phyloP scores from a whole-genome alignment of 2,113 vertebrate genomes.

The Cryptotis parvus region DNA sequence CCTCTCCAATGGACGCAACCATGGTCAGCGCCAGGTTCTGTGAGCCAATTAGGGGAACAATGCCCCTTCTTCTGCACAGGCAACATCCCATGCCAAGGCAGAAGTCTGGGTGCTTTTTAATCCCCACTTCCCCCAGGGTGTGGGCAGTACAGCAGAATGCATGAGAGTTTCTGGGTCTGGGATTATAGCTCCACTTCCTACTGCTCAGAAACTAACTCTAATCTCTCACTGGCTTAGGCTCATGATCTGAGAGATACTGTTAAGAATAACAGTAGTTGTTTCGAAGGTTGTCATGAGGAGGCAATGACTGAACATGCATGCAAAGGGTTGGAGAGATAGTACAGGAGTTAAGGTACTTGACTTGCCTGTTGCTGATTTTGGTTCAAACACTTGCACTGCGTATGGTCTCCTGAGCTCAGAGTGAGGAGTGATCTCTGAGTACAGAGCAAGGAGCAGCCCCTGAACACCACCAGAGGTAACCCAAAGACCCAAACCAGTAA shows the following conservation, averaged over 20 bases:
- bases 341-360: too few relatives aligned
- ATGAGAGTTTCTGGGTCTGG: background rate
- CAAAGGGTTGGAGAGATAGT: too few relatives aligned
- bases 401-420: too few relatives aligned
- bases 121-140: background rate
- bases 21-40: background rate
- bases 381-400: too few relatives aligned
- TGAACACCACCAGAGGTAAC: too few relatives aligned
- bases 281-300: background rate
- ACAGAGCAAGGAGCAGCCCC: too few relatives aligned
- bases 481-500: too few relatives aligned
- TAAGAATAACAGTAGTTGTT: background rate
- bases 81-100: background rate
- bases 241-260: background rate
- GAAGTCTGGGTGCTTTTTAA: background rate
- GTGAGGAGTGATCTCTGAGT: too few relatives aligned
- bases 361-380: too few relatives aligned
- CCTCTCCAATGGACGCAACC: background rate
- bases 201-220: background rate
- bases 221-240: background rate
- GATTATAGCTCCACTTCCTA: background rate
- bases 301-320: background rate
- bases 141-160: background rate
- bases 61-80: background rate
- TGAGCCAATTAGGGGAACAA: background rate